phyloP scores from a whole-genome alignment of 2,797 vertebrate species.

The Anguilla obscura region DNA sequence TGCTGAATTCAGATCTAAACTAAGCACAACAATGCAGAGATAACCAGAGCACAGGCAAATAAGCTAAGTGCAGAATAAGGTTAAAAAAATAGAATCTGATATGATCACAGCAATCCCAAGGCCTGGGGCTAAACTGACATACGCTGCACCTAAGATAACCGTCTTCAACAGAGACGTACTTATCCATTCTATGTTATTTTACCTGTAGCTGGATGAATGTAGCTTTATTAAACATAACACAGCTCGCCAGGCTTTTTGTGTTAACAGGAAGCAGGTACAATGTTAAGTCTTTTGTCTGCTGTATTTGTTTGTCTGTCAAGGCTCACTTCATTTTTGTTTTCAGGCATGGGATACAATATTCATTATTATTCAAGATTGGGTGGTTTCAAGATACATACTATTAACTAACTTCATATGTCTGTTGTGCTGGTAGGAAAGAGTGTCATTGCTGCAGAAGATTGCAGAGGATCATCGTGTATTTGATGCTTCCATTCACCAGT shows the following conservation, averaged over 20 bases:
- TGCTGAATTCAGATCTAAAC: not conserved
- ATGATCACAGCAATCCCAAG: not conserved
- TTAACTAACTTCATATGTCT: not conserved
- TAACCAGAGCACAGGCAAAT: not conserved
- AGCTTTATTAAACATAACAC: not conserved
- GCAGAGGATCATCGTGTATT: conserved; percentile 66
- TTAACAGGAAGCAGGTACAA: not conserved
- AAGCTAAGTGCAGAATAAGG: not conserved
- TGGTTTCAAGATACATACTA: not conserved
- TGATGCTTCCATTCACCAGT: conserved; percentile 49
- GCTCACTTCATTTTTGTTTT: not conserved
- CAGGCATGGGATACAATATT: not conserved
- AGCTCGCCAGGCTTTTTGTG: not conserved
- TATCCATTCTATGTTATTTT: too few species aligned
- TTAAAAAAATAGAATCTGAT: not conserved
- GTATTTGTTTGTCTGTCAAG: not conserved
- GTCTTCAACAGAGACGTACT: not conserved
- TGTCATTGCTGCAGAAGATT: conserved; percentile 65
- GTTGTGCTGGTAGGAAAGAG: conserved; percentile 64
- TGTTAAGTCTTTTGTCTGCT: not conserved
- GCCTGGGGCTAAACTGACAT: not conserved
- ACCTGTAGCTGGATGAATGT: not conserved
- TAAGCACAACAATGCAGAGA: not conserved
- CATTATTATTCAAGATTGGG: not conserved
- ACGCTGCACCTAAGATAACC: not conserved